Conservation (phyloP, 2,888 invertebrate genomes). For the Heliconius hortense region DNA sequence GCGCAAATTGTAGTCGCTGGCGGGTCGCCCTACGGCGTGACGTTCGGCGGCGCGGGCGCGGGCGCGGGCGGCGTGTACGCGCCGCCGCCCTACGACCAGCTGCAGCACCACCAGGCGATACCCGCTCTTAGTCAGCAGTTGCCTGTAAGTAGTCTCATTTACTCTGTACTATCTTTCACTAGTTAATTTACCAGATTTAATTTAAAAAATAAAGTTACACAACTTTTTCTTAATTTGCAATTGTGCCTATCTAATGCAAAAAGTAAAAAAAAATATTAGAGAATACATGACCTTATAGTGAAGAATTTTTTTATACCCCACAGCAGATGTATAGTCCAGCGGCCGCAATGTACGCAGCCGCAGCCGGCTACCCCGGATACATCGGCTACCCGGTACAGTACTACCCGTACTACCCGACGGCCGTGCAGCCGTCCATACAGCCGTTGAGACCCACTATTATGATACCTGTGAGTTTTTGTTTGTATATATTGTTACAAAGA, state of each 20-base stretch:
- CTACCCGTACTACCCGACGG: slow-evolving; percentile 88
- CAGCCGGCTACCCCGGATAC: slow-evolving; percentile 87
- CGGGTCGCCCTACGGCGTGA: slow-evolving; percentile 83
- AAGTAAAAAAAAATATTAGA: neutral
- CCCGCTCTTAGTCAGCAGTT: slow-evolving; percentile 75
- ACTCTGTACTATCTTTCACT: neutral
- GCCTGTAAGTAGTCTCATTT: slow-evolving; percentile 55
- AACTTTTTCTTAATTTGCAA: too few species aligned
- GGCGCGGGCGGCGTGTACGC: slow-evolving; percentile 82
- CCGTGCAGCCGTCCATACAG: slow-evolving; percentile 84
- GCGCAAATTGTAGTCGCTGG: slow-evolving; percentile 74
- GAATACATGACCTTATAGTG: neutral
- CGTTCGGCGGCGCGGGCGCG: slow-evolving; percentile 77
- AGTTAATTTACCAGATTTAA: too few species aligned
- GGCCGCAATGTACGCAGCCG: slow-evolving; percentile 85
- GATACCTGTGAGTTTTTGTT: slow-evolving; percentile 84
- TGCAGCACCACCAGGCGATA: slow-evolving; percentile 78
- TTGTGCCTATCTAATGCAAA: too few species aligned
- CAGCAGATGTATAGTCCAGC: slow-evolving; percentile 87
- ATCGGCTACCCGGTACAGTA: slow-evolving; percentile 88
- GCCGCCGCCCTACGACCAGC: slow-evolving; percentile 88
- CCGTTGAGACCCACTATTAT: slow-evolving; percentile 88
- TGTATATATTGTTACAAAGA: neutral
- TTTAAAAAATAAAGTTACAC: too few species aligned
- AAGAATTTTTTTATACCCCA: neutral